A percentile compares a stretch with the other conserved stretches of the same genome.
Evolutionary conservation across 2,888 invertebrate species (phyloP).

Genomic region (Platycheirus albimanus): DNA sequence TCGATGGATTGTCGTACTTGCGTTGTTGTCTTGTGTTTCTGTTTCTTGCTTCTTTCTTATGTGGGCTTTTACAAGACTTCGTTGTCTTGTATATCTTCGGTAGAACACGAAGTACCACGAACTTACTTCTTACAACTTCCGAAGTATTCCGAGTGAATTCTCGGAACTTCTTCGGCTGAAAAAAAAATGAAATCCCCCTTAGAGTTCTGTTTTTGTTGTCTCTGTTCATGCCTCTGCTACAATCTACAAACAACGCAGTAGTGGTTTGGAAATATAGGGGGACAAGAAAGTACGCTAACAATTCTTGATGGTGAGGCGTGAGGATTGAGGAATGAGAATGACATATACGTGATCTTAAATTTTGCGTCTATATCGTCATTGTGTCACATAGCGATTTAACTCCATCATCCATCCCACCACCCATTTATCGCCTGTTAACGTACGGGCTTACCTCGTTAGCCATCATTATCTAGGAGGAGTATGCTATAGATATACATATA

Average conservation of each 20-base stretch:
- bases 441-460: conserved; percentile 58
- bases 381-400: conserved; percentile 58
- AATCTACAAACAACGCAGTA: conserved; percentile 40
- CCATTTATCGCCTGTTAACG: conserved; percentile 43
- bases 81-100: neutral
- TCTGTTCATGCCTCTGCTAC: conserved; percentile 14
- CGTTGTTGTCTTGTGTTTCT: too few relatives aligned
- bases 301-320: conserved; percentile 45
- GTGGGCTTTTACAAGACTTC: neutral
- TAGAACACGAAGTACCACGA: neutral
- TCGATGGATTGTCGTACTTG: too few relatives aligned
- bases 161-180: conserved; percentile 6
- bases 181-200: conserved; percentile 4
- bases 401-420: conserved; percentile 22
- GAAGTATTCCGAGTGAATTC: conserved; percentile 2
- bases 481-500: conserved; percentile 32
- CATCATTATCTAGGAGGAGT: conserved; percentile 50
- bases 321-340: conserved; percentile 31
- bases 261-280: conserved; percentile 33
- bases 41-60: too few relatives aligned
- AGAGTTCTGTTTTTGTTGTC: conserved; percentile 15
- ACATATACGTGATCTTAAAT: conserved; percentile 67
- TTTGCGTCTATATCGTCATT: conserved; percentile 60
- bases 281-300: conserved; percentile 48
- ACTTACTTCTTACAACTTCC: neutral